These are phyloP conservation scores for Megamerina dolium DNA, from an alignment of 2,888 invertebrate genomes.

Conservation along the genomic window DNA sequence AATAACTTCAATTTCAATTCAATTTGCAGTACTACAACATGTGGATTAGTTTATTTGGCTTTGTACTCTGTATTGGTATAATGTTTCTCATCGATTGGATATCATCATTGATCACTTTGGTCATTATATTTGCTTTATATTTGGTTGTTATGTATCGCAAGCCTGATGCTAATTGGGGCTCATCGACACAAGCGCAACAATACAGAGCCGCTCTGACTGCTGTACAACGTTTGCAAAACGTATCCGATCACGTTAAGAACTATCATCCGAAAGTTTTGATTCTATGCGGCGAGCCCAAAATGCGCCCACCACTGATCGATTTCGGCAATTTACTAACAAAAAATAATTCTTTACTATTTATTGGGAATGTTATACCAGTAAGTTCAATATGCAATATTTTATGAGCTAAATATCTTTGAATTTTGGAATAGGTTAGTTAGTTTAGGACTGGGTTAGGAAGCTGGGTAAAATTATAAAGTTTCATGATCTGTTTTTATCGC, in stretches of 20 bases:
- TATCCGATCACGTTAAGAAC: constrained; percentile 96
- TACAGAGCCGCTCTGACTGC: constrained; percentile 87
- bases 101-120: constrained; percentile 87
- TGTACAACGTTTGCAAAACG: constrained; percentile 71
- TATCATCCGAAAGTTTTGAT: constrained; percentile 88
- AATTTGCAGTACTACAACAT: constrained; percentile 83
- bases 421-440: too few relatives aligned
- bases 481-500: too few relatives aligned
- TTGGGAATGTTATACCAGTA: constrained; percentile 81
- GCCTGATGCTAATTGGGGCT: constrained; percentile 98
- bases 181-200: constrained; percentile 92
- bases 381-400: too few relatives aligned
- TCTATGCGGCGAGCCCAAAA: constrained; percentile 75
- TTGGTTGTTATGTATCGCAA: constrained; percentile 88
- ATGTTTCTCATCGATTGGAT: constrained; percentile 95
- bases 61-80: constrained; percentile 75
- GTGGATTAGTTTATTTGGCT: constrained; percentile 81
- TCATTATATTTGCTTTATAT: constrained; percentile 81
- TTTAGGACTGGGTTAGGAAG: too few relatives aligned
- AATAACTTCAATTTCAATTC: too few relatives aligned
- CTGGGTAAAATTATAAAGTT: too few relatives aligned
- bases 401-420: too few relatives aligned
- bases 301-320: constrained; percentile 83
- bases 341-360: constrained; percentile 81
- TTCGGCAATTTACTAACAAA: constrained; percentile 89